Conservation (phyloP, 2,797 vertebrate species). For the Neoniphon sammara region DNA sequence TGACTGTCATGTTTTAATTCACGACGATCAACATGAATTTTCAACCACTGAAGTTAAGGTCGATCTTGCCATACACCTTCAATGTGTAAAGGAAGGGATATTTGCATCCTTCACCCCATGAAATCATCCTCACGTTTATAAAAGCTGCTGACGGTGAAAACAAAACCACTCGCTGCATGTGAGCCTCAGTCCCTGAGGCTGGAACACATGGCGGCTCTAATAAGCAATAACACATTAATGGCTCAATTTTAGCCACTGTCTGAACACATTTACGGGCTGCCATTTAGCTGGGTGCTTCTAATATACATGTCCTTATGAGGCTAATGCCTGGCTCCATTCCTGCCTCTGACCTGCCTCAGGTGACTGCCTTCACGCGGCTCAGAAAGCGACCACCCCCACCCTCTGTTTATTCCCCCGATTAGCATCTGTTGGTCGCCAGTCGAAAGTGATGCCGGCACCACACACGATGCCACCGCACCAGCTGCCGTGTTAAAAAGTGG, state of each 20-base stretch:
- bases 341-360: conserved; percentile 34
- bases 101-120: not conserved
- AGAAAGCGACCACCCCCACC: conserved; percentile 30
- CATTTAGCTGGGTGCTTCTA: conserved; percentile 57
- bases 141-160: conserved; percentile 35
- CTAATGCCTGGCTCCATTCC: conserved; percentile 62
- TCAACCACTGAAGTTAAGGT: not conserved
- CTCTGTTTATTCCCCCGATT: conserved; percentile 57
- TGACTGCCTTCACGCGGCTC: conserved; percentile 46
- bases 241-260: conserved; percentile 66
- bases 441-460: conserved; percentile 23
- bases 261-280: conserved; percentile 64
- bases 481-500: conserved; percentile 62
- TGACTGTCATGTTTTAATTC: no score
- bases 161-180: conserved; percentile 11
- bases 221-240: conserved; percentile 65
- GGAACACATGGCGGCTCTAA: conserved; percentile 65
- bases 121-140: conserved; percentile 23
- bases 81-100: not conserved
- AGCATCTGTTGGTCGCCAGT: conserved; percentile 63
- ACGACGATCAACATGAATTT: not conserved
- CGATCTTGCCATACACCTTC: no score
- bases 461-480: conserved; percentile 52
- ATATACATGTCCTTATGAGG: conserved; percentile 63
- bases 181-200: conserved; percentile 23